Base-by-base conservation (phyloP, 2,888 invertebrate species). In the Meteorus cinctellus region DNA sequence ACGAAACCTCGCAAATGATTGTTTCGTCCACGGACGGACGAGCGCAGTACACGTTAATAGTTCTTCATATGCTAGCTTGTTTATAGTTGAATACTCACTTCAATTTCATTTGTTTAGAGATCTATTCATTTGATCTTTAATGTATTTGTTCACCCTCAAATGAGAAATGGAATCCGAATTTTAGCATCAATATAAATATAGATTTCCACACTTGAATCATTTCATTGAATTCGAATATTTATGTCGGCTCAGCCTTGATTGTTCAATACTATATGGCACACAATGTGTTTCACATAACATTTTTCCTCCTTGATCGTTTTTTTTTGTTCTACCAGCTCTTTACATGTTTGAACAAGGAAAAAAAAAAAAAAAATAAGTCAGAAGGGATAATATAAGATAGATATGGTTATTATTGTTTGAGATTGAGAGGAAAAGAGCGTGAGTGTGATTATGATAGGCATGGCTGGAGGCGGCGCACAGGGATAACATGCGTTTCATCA, bases 401-500 rank as follows among this genome's bases (percentile, higher is more conserved):
- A 48, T 16, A 48, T 16, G 48, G n/a, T 48, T 16, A 16, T 16
- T 48, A n/a, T n/a, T 19, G 65, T 34, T 31, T 27, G 41, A 48
- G 29, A 29, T 36, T 60, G 10, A 41, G 24, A 16, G 27, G 29
- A 51, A 65, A 31, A 34, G 34, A 24, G 12, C 6, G 14, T 14
- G 48, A 36, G 63, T 24, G 66, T 29, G 27, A 48, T 63, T 72
- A 72, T 72, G 16, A 48, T 63, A 5, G 63, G 31, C 29, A 31
- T 16, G n/a, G 62, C 29, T 62, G 48, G 8, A 48, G 29, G 55
- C 29, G n/a, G n/a, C 66, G 51, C 27, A 36, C 59, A 67, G 29
- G 51, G 41, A 59, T 27, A 68, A 66, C 65, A 45, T 65, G 48
- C 60, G 74, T 74, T 68, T 74, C 74, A 69, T 69, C 74, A 69